Base-by-base conservation (phyloP, 2,888 invertebrate species). In the Cerceris rybyensis region DNA sequence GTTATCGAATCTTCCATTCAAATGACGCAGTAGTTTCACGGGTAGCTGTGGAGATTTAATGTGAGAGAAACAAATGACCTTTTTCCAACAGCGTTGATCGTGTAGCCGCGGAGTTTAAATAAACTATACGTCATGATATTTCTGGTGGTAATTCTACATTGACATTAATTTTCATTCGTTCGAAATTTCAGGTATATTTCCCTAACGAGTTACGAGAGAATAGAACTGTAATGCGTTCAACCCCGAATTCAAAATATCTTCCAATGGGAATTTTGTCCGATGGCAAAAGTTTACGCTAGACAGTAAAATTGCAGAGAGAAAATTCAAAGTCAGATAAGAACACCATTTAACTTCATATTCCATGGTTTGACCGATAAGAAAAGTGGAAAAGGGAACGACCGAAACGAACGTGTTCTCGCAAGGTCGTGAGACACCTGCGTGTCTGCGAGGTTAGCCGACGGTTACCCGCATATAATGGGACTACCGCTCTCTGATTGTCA, bases 351-450 rank as follows among this genome's bases (percentile, higher is more conserved):
- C 46, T 50, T n/a, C 13, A 50, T n/a, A n/a, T n/a, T 50, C n/a
- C 13, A n/a, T n/a, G n/a, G 11, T n/a, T n/a, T 6, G 28, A 8
- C 49, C 50, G 60, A 73, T 65, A 69, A 60, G 73, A 70, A 61
- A 55, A 72, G 64, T 63, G 63, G 75, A 52, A 75, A 70, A 74
- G 50, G 50, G 67, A 71, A 74, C 58, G 59, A 70, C 50, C 54
- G 28, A 61, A 63, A 65, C 42, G 67, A 74, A 77, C 74, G 81
- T 79, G 81, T 79, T 83, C 86, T 78, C 70, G 87, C 89, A 89
- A 89, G 89, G 89, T 89, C 89, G 87, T 87, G 88, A 80, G 86
- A 89, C 87, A 85, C 80, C 82, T 76, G 82, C 80, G 82, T 78
- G 86, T 77, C 73, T 69, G 73, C 75, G 70, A 67, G 70, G 71